Evolutionary conservation across 2,888 invertebrate species (phyloP), one percentile per base, ranked within the genome.

Genomic region (Pristionchus mayeri): DNA sequence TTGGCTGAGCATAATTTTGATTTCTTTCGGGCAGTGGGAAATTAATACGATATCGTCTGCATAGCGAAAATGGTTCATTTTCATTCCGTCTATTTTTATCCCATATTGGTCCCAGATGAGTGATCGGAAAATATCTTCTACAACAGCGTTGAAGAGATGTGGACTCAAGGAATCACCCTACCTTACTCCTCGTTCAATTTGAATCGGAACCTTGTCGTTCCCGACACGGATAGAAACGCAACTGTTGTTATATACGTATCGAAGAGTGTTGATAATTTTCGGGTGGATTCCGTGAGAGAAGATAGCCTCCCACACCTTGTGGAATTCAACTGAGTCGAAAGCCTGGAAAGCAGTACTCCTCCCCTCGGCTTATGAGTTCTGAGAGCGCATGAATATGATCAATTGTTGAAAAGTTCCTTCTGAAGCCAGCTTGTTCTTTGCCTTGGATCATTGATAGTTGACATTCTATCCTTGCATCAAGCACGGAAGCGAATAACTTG

Each of bases 311-410:
- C 60, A 60, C 1, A 27, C 60, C 9, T 60, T 60, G 16, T 60
- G n/a, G n/a, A n/a, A n/a, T n/a, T n/a, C n/a, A n/a, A n/a, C n/a
- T n/a, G n/a, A n/a, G n/a, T n/a, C n/a, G 21, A 60, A 9, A 60
- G 24, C 27, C 1, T 2, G 85, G 87, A 11, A 63, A 21, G 0
- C 27, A 13, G 80, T 86, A 86, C 48, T 87, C 86, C 1, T 44
- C 60, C 2, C 44, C 21, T 11, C n/a, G 52, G 13, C 85, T 78
- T n/a, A 85, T 54, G 2, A 86, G 40, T 52, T 80, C 50, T 3
- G 57, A 37, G 18, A 86, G n/a, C n/a, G n/a, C n/a, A n/a, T n/a
- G n/a, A n/a, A n/a, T n/a, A n/a, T n/a, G n/a, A n/a, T n/a, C n/a
- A n/a, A n/a, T n/a, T n/a, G n/a, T n/a, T n/a, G n/a, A n/a, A n/a